These are phyloP conservation scores for Epizoanthus rinbou DNA, from an alignment of 92 coral and sea anemone genomes.

Conservation along the genomic window DNA sequence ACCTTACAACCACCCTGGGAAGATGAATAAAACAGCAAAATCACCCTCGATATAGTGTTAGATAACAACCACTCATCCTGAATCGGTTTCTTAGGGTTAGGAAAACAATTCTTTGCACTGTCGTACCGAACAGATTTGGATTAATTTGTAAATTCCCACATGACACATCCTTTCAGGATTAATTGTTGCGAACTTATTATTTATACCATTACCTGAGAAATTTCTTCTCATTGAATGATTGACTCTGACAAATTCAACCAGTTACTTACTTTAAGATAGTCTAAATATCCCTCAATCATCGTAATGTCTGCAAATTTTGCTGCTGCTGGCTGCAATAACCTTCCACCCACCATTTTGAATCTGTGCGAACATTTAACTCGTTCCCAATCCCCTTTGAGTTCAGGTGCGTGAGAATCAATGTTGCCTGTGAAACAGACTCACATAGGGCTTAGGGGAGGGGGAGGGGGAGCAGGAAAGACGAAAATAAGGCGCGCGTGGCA, in stretches of 20 bases:
- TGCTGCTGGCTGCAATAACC: constrained; percentile 28
- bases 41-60: constrained; percentile 13
- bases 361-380: constrained; percentile 26
- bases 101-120: constrained; percentile 16
- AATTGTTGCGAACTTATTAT: constrained; percentile 23
- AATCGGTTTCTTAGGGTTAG: constrained; percentile 25
- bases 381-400: constrained; percentile 26
- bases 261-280: constrained; percentile 19
- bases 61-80: constrained; percentile 21
- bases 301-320: constrained; percentile 21
- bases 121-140: constrained; percentile 26
- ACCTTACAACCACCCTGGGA: constrained; percentile 27
- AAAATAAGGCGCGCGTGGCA: too few relatives aligned
- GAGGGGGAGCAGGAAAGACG: constrained; percentile 12
- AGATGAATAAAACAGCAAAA: constrained; percentile 16
- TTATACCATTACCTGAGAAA: constrained; percentile 24
- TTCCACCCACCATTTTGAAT: constrained; percentile 25
- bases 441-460: constrained; percentile 27
- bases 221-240: constrained; percentile 23
- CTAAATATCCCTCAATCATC: constrained; percentile 23
- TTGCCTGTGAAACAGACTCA: constrained; percentile 26
- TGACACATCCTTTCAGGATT: constrained; percentile 21
- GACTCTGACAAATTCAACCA: constrained; percentile 25
- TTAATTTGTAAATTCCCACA: constrained; percentile 23
- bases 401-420: constrained; percentile 27